Base-by-base conservation (phyloP, 2,888 invertebrate species). In the Mechanitis messenoides region DNA sequence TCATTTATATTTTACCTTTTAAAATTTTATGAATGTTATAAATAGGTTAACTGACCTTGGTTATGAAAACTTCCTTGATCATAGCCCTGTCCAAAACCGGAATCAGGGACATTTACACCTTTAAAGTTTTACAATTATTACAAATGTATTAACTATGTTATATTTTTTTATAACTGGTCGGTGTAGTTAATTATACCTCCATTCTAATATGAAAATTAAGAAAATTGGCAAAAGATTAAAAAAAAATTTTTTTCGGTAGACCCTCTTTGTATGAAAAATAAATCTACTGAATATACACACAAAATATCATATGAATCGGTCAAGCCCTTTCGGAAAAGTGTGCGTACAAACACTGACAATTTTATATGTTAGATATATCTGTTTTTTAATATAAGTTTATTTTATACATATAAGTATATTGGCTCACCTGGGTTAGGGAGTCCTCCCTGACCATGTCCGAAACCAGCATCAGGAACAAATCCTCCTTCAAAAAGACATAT, bases 401-500 rank as follows among this genome's bases (percentile, higher is more conserved):
- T 42, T 9, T 11, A 5, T 42, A 42, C 2, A 42, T 7, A 9
- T 42, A 42, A 7, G 1, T 7, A 50, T 50, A 50, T 9, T 7
- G 50, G 9, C 45, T 50, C 59, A 55, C 59, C 59, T 12, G 57
- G 62, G 5, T 59, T 56, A 33, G 55, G 60, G 31, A 47, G 53
- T 2, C 59, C 56, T 12, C 59, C 59, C 38, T 50, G 56, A 7
- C 57, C 59, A 38, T 55, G 53, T 46, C 56, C 63, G 20, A 65
- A 61, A 6, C 65, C 66, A 45, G 56, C 66, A 2, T 69, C 68
- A 53, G 59, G 59, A 20, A 46, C 56, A 9, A 53, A 42, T 9
- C 38, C 59, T 56, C 58, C 42, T 42, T 42, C 9, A 9, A 42
- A 42, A 42, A 11, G 3, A 42, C 6, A 9, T 3, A 1, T 9